phyloP scores from a whole-genome alignment of 2,797 vertebrate species.

The Chrysocyon brachyurus region DNA sequence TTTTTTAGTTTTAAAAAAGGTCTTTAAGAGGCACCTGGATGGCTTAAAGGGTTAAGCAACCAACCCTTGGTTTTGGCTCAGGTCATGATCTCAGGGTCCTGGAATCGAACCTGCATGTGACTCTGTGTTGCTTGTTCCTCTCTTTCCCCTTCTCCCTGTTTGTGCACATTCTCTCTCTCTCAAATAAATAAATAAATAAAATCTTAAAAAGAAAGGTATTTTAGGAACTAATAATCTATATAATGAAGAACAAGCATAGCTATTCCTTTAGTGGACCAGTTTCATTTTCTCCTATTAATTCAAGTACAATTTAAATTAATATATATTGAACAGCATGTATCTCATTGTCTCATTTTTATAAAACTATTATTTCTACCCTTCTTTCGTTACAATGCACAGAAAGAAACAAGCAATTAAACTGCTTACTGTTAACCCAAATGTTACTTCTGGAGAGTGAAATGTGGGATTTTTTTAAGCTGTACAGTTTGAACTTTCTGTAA shows the following conservation, averaged over 20 bases:
- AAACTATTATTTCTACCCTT: slow-evolving; percentile 41
- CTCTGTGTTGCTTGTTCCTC: not conserved
- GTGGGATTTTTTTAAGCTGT: not conserved
- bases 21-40: not conserved
- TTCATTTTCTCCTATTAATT: not conserved
- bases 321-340: not conserved
- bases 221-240: not conserved
- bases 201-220: not conserved
- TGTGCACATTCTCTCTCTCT: not conserved
- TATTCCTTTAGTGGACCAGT: not conserved
- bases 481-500: not conserved
- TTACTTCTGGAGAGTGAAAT: slow-evolving; percentile 58
- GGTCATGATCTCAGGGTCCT: not conserved
- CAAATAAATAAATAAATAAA: not conserved
- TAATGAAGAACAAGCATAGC: not conserved
- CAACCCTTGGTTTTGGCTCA: not conserved
- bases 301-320: slow-evolving; percentile 64
- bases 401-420: slow-evolving; percentile 68
- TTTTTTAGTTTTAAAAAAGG: not conserved
- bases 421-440: slow-evolving; percentile 5
- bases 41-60: not conserved
- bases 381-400: not conserved
- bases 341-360: slow-evolving; percentile 27
- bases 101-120: not conserved
- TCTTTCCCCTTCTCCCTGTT: not conserved